These are phyloP conservation scores for Bimastos eiseni DNA, from an alignment of 2,888 invertebrate species.

Conservation along the genomic window DNA sequence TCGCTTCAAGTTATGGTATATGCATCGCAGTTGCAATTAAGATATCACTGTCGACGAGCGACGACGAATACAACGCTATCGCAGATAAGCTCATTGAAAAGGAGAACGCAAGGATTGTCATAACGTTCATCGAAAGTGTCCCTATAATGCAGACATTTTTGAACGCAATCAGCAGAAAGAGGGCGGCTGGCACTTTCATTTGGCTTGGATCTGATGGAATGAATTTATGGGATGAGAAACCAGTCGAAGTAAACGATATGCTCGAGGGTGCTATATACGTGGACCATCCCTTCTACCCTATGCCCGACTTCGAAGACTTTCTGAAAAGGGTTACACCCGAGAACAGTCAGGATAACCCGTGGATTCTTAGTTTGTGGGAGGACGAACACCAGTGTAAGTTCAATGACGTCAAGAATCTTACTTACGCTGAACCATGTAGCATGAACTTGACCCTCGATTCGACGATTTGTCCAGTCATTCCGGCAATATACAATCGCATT, in stretches of 20 bases:
- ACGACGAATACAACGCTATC: neutral
- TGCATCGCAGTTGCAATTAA: conserved; percentile 30
- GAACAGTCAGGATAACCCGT: conserved; percentile 25
- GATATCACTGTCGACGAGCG: neutral
- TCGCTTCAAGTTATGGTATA: neutral
- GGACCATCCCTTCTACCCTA: neutral
- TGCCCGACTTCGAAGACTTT: conserved; percentile 20
- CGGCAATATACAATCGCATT: conserved; percentile 30
- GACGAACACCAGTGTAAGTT: conserved; percentile 20
- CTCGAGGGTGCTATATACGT: conserved; percentile 24
- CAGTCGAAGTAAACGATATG: conserved; percentile 28
- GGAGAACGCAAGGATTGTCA: conserved; percentile 32
- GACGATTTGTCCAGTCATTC: neutral
- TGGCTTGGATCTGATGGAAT: conserved; percentile 28
- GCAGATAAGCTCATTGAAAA: neutral
- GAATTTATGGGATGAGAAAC: conserved; percentile 26
- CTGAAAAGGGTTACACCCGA: neutral
- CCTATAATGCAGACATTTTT: neutral
- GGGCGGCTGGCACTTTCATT: conserved; percentile 14
- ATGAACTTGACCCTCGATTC: neutral
- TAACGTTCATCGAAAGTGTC: conserved; percentile 18
- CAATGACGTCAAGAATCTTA: neutral
- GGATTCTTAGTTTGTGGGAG: conserved; percentile 27
- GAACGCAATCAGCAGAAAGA: neutral
- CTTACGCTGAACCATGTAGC: neutral